These are phyloP conservation scores for Limnephilus rhombicus DNA, from an alignment of 2,888 invertebrate species.

Conservation along the genomic window DNA sequence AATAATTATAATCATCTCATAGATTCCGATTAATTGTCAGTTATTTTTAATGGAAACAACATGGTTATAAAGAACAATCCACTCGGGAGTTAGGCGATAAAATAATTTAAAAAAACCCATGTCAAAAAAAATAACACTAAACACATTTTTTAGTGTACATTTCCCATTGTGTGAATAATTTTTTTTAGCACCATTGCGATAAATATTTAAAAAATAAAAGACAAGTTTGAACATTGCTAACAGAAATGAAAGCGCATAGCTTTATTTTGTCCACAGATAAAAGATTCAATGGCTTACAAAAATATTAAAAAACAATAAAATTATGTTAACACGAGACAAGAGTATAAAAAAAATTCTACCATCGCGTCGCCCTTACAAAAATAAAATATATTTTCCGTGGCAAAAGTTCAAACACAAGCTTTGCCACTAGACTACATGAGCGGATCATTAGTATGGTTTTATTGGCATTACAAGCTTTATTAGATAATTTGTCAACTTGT, in stretches of 20 bases:
- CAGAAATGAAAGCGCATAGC: not conserved
- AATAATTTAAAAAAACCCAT: not conserved
- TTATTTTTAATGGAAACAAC: not conserved
- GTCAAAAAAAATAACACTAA: not conserved
- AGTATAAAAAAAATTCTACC: not conserved
- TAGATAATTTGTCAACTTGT: not conserved
- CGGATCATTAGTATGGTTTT: not conserved
- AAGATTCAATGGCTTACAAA: not conserved
- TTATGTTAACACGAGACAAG: not conserved
- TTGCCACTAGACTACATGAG: not conserved
- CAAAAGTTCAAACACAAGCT: not conserved
- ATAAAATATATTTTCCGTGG: not conserved
- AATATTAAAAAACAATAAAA: not conserved
- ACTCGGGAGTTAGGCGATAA: not conserved
- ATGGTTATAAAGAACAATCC: not conserved
- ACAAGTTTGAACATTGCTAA: not conserved
- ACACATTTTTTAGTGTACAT: not conserved
- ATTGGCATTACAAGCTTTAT: not conserved
- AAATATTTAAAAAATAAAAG: not conserved
- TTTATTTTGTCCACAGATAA: not conserved
- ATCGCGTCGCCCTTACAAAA: not conserved
- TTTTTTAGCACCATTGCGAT: not conserved
- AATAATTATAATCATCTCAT: not conserved
- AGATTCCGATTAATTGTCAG: not conserved
- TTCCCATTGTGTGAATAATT: not conserved